Percentiles rank a stretch among this genome's conserved stretches.
phyloP scores from a whole-genome alignment of 2,888 invertebrate species.

The Scaptomyza parva region DNA sequence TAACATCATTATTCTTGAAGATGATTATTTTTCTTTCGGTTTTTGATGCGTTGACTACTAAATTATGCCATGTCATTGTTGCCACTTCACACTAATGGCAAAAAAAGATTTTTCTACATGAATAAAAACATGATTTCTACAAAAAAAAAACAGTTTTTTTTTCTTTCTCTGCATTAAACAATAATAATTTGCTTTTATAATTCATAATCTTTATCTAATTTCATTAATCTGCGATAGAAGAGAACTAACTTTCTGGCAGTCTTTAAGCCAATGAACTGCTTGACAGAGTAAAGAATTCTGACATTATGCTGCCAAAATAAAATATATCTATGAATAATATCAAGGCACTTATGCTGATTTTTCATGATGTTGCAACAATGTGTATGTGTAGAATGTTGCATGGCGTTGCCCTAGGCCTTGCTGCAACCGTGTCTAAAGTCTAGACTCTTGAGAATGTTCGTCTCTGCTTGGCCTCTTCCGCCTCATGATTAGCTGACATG shows the following conservation, averaged over 20 bases:
- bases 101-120: slow-evolving; percentile 10
- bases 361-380: slow-evolving; percentile 38
- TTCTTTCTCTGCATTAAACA: not conserved
- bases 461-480: slow-evolving; percentile 13
- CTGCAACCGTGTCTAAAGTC: not conserved
- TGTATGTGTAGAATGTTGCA: not conserved
- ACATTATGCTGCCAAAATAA: slow-evolving; percentile 23
- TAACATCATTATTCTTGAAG: slow-evolving; percentile 73
- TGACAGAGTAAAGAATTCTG: not conserved
- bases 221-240: no score
- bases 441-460: slow-evolving; percentile 8
- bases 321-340: slow-evolving; percentile 17
- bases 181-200: not conserved
- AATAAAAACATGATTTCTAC: slow-evolving; percentile 8
- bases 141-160: not conserved
- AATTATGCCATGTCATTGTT: slow-evolving; percentile 68
- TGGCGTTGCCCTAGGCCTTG: slow-evolving; percentile 2
- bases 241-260: no score
- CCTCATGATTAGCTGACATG: slow-evolving; percentile 46
- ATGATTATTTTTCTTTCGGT: slow-evolving; percentile 23
- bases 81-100: slow-evolving; percentile 18
- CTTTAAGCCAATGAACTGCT: not conserved
- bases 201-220: no score
- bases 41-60: slow-evolving; percentile 31
- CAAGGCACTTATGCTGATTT: slow-evolving; percentile 30